Evolutionary conservation across 2,797 vertebrate species (phyloP).

Genomic region (Odontamblyopus lacepedii): DNA sequence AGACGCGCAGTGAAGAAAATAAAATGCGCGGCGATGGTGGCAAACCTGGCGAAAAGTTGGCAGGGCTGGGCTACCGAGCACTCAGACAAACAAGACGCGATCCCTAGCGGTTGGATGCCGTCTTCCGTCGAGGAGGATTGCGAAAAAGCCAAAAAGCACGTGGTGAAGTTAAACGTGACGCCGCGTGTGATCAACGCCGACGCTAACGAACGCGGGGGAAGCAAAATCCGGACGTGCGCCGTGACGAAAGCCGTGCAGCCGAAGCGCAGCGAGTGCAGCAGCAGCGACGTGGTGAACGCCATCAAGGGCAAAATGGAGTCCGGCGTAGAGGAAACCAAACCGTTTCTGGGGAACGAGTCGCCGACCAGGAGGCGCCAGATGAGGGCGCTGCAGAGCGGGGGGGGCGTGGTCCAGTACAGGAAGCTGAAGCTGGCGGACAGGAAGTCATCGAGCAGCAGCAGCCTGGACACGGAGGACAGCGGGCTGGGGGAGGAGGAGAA

Average conservation of each 20-base stretch:
- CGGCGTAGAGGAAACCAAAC: conserved; percentile 59
- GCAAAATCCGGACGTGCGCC: conserved; percentile 57
- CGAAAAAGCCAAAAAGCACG: conserved; percentile 32
- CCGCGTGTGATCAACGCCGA: conserved; percentile 49
- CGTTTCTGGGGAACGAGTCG: conserved; percentile 73
- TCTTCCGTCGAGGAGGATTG: conserved; percentile 57
- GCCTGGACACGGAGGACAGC: conserved; percentile 77
- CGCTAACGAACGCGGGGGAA: neutral
- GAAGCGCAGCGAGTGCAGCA: conserved; percentile 60
- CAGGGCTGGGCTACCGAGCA: conserved; percentile 78
- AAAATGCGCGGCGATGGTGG: conserved; percentile 73
- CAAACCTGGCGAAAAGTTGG: conserved; percentile 77
- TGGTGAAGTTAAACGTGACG: conserved; percentile 51
- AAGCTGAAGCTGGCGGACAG: conserved; percentile 60
- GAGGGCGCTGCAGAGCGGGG: conserved; percentile 57
- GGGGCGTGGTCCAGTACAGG: conserved; percentile 49
- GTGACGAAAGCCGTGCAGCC: conserved; percentile 63
- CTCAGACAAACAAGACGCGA: conserved; percentile 63
- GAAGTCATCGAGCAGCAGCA: conserved; percentile 69
- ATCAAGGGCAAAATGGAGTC: conserved; percentile 73
- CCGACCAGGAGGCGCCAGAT: conserved; percentile 70
- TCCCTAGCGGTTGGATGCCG: conserved; percentile 77
- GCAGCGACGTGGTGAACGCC: conserved; percentile 60
- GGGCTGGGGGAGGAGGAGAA: conserved; percentile 75
- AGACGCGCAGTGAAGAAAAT: conserved; percentile 71